Base-by-base conservation (phyloP, 2,113 vertebrate genomes). In the Microtus pennsylvanicus region DNA sequence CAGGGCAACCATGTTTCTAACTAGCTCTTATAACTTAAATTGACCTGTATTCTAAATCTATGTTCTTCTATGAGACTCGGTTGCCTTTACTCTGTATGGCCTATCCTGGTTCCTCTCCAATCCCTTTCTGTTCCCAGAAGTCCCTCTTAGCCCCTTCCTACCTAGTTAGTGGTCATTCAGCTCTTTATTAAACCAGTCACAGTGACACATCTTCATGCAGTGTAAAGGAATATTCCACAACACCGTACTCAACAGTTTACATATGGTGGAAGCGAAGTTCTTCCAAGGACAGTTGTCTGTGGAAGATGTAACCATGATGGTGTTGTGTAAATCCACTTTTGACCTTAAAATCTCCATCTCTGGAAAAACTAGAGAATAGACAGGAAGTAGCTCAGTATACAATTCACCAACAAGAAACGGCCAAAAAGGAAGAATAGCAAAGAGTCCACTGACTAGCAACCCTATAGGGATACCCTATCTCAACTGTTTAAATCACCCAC, bases 341-440 rank as follows among this genome's bases (percentile, higher is more conserved):
- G 92, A 99, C 99, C 45, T 99, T 99, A 96, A 99, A 99, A 97
- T 99, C 99, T 1, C 98, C 99, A 95, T 99, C 99, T 42, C 98
- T 99, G 90, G 99, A 99, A 98, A 99, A 99, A 97, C 98, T 99
- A 98, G 99, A 99, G 98, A 99, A 99, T 98, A 99, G 99, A 99
- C 99, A 99, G 96, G 98, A 98, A 97, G 99, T 99, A 93, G 99
- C 99, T 91, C 99, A 99, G 77, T 99, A 99, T 95, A 98, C 99
- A 4, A 98, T 99, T 95, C 99, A 96, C 90, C 98, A 98, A 94
- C 98, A 99, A 96, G 99, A 99, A 97, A 55, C 98, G 47, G 97
- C 98, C 63, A 87, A 95, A 78, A 98, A 97, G 89, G 98, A 98
- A 86, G 98, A 98, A 75, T 63, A 33, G 35, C 97, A 98, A 89